A percentile compares a stretch with the other conserved stretches of the same genome.
Evolutionary conservation across 2,888 invertebrate species (phyloP).

Genomic region (Entomobrya multifasciata): DNA sequence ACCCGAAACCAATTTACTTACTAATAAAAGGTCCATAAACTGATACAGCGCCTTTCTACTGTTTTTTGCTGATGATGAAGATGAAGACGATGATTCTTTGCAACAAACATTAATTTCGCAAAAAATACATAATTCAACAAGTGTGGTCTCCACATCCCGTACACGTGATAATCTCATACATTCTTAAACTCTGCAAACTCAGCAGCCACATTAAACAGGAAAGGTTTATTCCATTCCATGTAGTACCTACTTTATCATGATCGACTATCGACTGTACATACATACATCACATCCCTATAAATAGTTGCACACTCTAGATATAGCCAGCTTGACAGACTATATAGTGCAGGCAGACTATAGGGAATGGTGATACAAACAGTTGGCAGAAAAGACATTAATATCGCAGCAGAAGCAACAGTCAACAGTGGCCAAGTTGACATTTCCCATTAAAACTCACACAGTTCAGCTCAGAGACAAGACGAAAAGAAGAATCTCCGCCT

Average conservation of each 20-base stretch:
- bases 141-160: constrained; percentile 49
- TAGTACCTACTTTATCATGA: too few species aligned
- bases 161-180: too few species aligned
- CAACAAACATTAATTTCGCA: constrained; percentile 31
- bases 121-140: constrained; percentile 60
- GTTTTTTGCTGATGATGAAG: too few species aligned
- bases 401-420: not conserved
- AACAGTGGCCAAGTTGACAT: constrained; percentile 38
- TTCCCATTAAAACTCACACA: constrained; percentile 27
- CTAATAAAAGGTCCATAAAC: too few species aligned
- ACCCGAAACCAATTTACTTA: too few species aligned
- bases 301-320: too few species aligned
- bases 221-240: too few species aligned
- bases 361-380: not conserved
- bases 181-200: too few species aligned
- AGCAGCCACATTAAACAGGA: too few species aligned
- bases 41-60: too few species aligned
- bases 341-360: not conserved
- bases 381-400: not conserved
- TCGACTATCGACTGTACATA: too few species aligned
- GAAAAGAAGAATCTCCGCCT: constrained; percentile 37
- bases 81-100: constrained; percentile 3
- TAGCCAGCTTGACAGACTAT: not conserved
- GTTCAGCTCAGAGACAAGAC: constrained; percentile 10
- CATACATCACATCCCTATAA: too few species aligned